Conservation (phyloP, 2,888 invertebrate genomes). For the Pandemis heparana region DNA sequence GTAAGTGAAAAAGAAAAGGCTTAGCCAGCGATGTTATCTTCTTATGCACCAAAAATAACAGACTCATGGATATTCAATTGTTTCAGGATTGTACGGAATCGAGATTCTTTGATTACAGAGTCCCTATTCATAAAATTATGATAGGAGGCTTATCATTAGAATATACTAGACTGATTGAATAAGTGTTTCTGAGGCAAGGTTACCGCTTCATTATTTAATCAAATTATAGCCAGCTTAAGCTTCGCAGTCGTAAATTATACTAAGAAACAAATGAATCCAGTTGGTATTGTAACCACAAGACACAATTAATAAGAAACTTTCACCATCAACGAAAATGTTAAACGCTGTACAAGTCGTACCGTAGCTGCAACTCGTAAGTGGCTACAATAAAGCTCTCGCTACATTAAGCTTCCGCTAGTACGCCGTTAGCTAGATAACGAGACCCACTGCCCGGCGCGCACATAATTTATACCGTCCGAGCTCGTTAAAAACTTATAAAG, state of each 20-base stretch:
- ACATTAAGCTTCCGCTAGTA: conserved; percentile 84
- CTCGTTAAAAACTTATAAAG: conserved; percentile 86
- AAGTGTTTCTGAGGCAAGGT: background rate
- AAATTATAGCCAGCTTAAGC: no score
- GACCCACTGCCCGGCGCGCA: conserved; percentile 81
- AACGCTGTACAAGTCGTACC: conserved; percentile 39
- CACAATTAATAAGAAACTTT: conserved; percentile 9
- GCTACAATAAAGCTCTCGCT: conserved; percentile 84
- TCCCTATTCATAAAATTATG: background rate
- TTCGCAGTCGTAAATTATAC: background rate
- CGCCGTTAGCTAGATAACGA: conserved; percentile 85
- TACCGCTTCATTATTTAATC: background rate
- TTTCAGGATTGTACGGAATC: background rate
- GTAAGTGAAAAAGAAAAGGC: conserved; percentile 28
- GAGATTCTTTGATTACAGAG: background rate
- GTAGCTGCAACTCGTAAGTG: conserved; percentile 70
- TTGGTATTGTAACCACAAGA: background rate
- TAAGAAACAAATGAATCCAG: background rate
- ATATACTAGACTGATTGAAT: no score
- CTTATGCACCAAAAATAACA: background rate
- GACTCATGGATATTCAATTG: conserved; percentile 10
- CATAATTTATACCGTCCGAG: conserved; percentile 85
- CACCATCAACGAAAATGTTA: conserved; percentile 32
- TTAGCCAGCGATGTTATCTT: conserved; percentile 15
- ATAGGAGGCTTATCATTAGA: no score